Evolutionary conservation across 2,888 invertebrate species (phyloP), one percentile per base, ranked within the genome.

Genomic region (Brachycybe producta): DNA sequence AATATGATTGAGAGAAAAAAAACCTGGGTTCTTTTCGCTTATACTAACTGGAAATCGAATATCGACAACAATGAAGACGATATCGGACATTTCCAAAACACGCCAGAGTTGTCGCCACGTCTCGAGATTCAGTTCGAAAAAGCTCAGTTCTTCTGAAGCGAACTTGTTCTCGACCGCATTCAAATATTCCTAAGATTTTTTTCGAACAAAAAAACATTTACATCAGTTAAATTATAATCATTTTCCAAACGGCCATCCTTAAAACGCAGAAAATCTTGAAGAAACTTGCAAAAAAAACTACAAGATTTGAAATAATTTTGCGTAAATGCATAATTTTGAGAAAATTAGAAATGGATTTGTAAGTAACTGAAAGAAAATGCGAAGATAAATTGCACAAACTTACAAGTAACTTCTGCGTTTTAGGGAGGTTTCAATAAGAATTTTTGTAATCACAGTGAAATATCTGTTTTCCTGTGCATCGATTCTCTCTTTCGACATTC

Each of bases 31-130:
- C 7, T 32, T 48, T 28, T 13, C 5, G 19, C 11, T 13, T 23
- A 17, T 52, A 70, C 76, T 75, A 66, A 84, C 84, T 5, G 86
- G 76, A 67, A 75, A 90, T 62, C 91, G 73, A 41, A 90, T 82
- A 65, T 95, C 95, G 0, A 86, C 84, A 54, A 95, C 84, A 7
- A 88, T 74, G 11, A 95, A 70, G 13, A 94, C 64, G 26, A 95
- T 72, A 62, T 95, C 94, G 0, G 91, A 88, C 78, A 92, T 86
- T 67, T 95, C 95, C 5, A 91, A 63, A 0, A 95, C 94, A 35
- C 95, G 71, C 95, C 95, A 95, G 54, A 95, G 66, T 61, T 95
- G 95, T 13, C 94, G 70, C 94, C 94, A 95, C 0, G 94, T 94
- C 70, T 95, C 94, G 58, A 95, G 68, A 70, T 95, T 95, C 53